Percentiles rank a stretch among this genome's conserved stretches.
Conservation (phyloP, 2,113 vertebrate species). For the Oplegnathus fasciatus region DNA sequence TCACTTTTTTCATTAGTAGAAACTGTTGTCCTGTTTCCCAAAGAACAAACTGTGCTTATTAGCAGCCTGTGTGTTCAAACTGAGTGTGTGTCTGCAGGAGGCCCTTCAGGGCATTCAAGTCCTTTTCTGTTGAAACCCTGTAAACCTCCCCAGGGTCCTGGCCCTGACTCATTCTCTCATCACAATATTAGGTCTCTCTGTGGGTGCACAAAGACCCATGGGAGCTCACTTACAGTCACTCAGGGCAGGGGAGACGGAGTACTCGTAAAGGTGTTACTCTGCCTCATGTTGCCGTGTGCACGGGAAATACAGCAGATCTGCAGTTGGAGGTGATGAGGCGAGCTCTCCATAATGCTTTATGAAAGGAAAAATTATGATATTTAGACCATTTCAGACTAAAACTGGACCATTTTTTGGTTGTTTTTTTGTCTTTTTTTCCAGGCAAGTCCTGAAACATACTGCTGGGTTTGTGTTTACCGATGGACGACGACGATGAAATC, state of each 20-base stretch:
- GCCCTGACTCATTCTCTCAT: slow-evolving; percentile 30
- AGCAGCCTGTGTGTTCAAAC: not conserved
- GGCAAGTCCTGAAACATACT: slow-evolving; percentile 7
- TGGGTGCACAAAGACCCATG: slow-evolving; percentile 5
- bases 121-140: slow-evolving; percentile 3
- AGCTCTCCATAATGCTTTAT: not conserved
- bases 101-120: not conserved
- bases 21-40: not conserved
- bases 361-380: not conserved
- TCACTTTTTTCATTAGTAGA: not conserved
- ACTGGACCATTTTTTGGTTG: not conserved
- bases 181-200: slow-evolving; percentile 14
- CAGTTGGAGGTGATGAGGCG: not conserved
- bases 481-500: slow-evolving; percentile 70
- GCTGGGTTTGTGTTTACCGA: slow-evolving; percentile 35
- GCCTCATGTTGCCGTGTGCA: not conserved
- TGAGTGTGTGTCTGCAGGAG: not conserved
- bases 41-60: not conserved
- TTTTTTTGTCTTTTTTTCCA: slow-evolving; percentile 3
- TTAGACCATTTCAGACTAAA: not conserved
- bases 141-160: not conserved
- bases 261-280: not conserved
- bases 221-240: slow-evolving; percentile 18
- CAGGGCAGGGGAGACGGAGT: not conserved
- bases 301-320: not conserved